Evolutionary conservation across 64 coral and sea anemone genomes (phyloP).

Genomic region (Montipora sp.): DNA sequence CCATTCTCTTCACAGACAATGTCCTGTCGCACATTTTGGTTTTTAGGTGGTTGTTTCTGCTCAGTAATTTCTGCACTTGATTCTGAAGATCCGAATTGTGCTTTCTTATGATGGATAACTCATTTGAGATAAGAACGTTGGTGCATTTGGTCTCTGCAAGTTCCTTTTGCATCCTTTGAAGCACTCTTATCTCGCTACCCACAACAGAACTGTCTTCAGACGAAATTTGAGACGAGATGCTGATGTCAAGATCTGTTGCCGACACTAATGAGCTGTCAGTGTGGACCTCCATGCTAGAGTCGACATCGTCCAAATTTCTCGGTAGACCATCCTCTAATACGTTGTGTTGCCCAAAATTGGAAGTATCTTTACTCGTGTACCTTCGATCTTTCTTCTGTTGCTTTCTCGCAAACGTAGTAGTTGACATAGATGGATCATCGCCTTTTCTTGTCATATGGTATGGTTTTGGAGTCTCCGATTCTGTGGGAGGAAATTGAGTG

Average conservation of each 20-base stretch:
- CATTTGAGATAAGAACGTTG: slow-evolving; percentile 84
- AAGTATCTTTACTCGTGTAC: neutral
- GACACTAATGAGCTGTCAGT: slow-evolving; percentile 83
- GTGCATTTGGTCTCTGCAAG: slow-evolving; percentile 86
- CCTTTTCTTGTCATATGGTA: neutral
- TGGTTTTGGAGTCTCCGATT: neutral
- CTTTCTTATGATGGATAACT: slow-evolving; percentile 81
- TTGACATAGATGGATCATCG: neutral
- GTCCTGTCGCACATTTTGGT: slow-evolving; percentile 82
- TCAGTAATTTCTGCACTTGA: slow-evolving; percentile 81
- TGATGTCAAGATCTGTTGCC: slow-evolving; percentile 70
- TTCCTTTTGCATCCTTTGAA: slow-evolving; percentile 85
- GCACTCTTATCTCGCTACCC: slow-evolving; percentile 40
- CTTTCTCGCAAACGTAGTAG: neutral
- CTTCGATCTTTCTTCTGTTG: neutral
- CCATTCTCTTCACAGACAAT: slow-evolving; percentile 74
- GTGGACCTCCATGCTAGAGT: slow-evolving; percentile 59
- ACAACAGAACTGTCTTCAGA: slow-evolving; percentile 50
- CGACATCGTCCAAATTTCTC: slow-evolving; percentile 10
- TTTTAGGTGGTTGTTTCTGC: slow-evolving; percentile 84
- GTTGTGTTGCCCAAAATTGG: neutral
- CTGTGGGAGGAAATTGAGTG: neutral
- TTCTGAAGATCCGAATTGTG: slow-evolving; percentile 84
- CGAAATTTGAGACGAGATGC: slow-evolving; percentile 77
- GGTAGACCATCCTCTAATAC: neutral